These are phyloP conservation scores for Prochilodus magdalenae DNA, from an alignment of 2,113 vertebrate species.

Conservation along the genomic window DNA sequence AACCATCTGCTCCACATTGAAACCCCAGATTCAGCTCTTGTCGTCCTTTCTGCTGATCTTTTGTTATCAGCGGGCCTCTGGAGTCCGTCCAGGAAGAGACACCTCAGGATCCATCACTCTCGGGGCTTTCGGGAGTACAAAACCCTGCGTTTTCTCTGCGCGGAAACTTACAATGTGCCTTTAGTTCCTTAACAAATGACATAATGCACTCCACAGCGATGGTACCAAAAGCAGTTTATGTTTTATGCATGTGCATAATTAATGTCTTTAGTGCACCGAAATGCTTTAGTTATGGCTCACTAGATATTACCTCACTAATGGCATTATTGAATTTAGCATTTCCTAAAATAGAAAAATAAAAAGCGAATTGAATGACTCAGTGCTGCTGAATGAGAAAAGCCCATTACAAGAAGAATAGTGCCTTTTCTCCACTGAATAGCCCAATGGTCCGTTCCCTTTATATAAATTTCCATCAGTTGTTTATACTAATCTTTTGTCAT, in stretches of 20 bases:
- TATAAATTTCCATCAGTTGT: background rate
- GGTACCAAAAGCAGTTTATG: constrained; percentile 38
- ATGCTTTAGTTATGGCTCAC: constrained; percentile 37
- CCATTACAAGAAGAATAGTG: constrained; percentile 3
- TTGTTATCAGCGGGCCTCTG: constrained; percentile 51
- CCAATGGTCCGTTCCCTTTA: background rate
- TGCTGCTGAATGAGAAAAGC: background rate
- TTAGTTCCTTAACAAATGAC: constrained; percentile 15
- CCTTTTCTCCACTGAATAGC: constrained; percentile 12
- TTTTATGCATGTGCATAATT: constrained; percentile 35
- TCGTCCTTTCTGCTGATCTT: constrained; percentile 57
- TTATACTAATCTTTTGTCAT: constrained; percentile 23
- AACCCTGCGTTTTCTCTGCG: background rate
- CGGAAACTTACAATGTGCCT: background rate
- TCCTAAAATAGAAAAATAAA: constrained; percentile 24
- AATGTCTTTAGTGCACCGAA: constrained; percentile 36
- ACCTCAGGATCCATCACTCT: constrained; percentile 44
- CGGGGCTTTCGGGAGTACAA: constrained; percentile 10
- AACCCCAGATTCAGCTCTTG: constrained; percentile 50
- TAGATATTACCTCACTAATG: constrained; percentile 44
- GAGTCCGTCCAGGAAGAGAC: constrained; percentile 43
- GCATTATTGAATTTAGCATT: constrained; percentile 33
- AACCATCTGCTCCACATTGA: constrained; percentile 58
- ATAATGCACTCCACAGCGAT: constrained; percentile 20
- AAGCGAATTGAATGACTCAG: constrained; percentile 11